Evolutionary conservation across 2,113 vertebrate genomes (phyloP).

Genomic region (Muntiacus reevesi): DNA sequence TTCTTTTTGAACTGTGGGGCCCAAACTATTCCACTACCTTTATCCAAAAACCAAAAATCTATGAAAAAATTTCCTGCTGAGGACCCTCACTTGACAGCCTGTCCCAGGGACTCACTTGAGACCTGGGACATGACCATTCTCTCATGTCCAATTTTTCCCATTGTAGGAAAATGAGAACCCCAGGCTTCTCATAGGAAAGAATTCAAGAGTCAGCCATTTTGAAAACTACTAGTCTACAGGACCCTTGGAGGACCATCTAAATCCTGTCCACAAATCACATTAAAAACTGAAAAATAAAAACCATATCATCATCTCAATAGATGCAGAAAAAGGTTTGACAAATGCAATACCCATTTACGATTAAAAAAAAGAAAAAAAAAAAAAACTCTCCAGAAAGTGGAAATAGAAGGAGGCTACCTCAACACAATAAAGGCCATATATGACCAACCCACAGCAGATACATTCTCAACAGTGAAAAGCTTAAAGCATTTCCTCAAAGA

Average conservation of each 20-base stretch:
- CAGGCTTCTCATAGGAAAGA: neutral
- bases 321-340: neutral
- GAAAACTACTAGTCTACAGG: neutral
- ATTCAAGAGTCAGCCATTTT: neutral
- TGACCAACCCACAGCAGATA: neutral
- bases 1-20: neutral
- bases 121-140: neutral
- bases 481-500: neutral
- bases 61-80: neutral
- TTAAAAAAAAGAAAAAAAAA: fast-evolving
- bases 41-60: neutral
- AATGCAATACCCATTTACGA: neutral
- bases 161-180: neutral
- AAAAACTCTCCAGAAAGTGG: neutral
- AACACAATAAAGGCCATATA: neutral
- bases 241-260: neutral
- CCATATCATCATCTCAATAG: neutral
- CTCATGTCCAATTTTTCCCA: neutral
- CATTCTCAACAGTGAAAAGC: neutral
- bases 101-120: neutral
- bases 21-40: neutral
- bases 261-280: neutral
- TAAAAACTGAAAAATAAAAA: neutral
- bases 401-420: neutral
- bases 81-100: neutral